Percentiles rank a stretch among this genome's conserved stretches.
phyloP scores from a whole-genome alignment of 2,113 vertebrate species.

The Pampusana beccarii region DNA sequence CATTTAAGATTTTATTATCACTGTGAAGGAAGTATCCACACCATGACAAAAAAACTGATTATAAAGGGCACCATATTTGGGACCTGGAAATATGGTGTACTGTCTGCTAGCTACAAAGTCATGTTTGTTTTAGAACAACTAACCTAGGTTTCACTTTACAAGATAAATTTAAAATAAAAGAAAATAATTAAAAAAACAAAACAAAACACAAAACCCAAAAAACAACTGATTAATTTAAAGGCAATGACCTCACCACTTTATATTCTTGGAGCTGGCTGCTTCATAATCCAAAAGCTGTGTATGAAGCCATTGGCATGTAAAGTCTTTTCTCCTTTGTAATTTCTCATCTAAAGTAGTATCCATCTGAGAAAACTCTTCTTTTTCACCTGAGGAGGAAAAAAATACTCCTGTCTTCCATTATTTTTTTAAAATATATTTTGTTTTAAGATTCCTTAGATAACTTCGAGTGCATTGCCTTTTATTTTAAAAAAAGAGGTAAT shows the following conservation, averaged over 20 bases:
- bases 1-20: background rate
- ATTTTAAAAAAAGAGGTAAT: background rate
- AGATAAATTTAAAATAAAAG: slow-evolving; percentile 51
- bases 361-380: slow-evolving; percentile 46
- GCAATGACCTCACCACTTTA: slow-evolving; percentile 79
- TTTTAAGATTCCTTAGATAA: background rate
- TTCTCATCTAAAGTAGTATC: slow-evolving; percentile 45
- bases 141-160: slow-evolving; percentile 68
- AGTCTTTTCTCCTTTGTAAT: slow-evolving; percentile 67
- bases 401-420: background rate
- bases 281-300: slow-evolving; percentile 72
- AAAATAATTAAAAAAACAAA: background rate
- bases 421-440: background rate
- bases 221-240: slow-evolving; percentile 54
- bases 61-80: background rate
- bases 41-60: slow-evolving; percentile 21
- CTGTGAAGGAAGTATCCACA: background rate
- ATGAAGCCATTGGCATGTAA: slow-evolving; percentile 77
- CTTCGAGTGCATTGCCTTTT: background rate
- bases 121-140: slow-evolving; percentile 67
- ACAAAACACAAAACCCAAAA: too few species aligned
- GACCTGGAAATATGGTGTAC: background rate
- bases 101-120: slow-evolving; percentile 44
- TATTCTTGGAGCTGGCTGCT: slow-evolving; percentile 60
- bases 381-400: slow-evolving; percentile 73